These are phyloP conservation scores for Pseudomyrmex dendroicus DNA, from an alignment of 1,140 invertebrate species.

Conservation along the genomic window DNA sequence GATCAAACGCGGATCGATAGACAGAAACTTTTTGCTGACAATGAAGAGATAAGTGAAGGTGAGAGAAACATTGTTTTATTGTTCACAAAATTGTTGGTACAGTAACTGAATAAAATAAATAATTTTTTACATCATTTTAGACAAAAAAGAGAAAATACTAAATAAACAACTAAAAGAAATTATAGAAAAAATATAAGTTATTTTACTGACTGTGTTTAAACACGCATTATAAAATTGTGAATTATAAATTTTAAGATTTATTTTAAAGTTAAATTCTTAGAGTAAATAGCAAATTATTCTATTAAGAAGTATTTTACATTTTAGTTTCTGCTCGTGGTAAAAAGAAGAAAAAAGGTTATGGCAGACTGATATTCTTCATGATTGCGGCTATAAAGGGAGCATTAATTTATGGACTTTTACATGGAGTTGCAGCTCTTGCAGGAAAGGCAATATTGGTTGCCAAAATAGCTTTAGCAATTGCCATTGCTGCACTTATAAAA, in stretches of 20 bases:
- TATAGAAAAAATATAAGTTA: too few species aligned
- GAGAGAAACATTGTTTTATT: neutral
- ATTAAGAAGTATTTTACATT: slow-evolving; percentile 6
- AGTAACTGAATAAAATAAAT: neutral
- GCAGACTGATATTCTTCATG: slow-evolving; percentile 87
- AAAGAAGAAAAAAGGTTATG: slow-evolving; percentile 84
- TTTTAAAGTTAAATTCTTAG: neutral
- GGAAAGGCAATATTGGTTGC: slow-evolving; percentile 90
- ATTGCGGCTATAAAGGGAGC: slow-evolving; percentile 88
- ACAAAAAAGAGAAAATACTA: neutral
- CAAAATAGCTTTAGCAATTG: slow-evolving; percentile 91
- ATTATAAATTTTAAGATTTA: slow-evolving; percentile 5
- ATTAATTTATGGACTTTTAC: slow-evolving; percentile 90
- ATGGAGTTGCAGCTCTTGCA: slow-evolving; percentile 90
- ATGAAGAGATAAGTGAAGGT: neutral
- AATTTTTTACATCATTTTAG: neutral
- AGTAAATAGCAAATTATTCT: neutral
- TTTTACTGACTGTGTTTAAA: too few species aligned
- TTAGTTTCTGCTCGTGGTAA: slow-evolving; percentile 39
- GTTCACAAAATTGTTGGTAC: neutral
- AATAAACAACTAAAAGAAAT: too few species aligned
- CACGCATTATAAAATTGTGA: neutral
- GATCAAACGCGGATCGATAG: neutral
- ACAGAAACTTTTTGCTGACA: neutral
- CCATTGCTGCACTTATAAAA: slow-evolving; percentile 85